Percentiles rank a stretch among this genome's conserved stretches.
Evolutionary conservation across 1,140 invertebrate species (phyloP).

Genomic region (Euwallacea fornicatus): DNA sequence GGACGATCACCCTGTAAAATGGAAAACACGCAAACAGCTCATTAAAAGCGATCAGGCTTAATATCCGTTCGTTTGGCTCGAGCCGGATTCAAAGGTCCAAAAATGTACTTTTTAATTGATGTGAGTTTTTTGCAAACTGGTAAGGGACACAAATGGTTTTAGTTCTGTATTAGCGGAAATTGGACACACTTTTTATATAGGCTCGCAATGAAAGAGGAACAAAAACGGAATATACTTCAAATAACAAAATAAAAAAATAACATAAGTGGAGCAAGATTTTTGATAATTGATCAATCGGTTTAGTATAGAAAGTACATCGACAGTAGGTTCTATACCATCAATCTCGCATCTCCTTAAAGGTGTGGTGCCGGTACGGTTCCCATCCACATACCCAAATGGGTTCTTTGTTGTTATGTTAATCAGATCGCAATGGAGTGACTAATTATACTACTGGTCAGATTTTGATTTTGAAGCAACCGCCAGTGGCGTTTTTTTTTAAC

Average conservation of each 20-base stretch:
- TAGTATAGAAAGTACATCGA: too few relatives aligned
- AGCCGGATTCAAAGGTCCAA: slow-evolving; percentile 30
- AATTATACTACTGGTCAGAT: slow-evolving; percentile 28
- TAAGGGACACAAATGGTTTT: neutral
- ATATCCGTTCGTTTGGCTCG: slow-evolving; percentile 29
- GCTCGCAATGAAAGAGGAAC: too few relatives aligned
- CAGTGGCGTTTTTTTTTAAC: slow-evolving; percentile 9
- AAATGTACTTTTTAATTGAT: slow-evolving; percentile 32
- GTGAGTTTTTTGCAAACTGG: slow-evolving; percentile 15
- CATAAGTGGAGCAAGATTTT: too few relatives aligned
- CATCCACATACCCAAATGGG: slow-evolving; percentile 30
- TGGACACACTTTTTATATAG: too few relatives aligned
- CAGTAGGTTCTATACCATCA: slow-evolving; percentile 3
- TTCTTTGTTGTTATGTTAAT: slow-evolving; percentile 35
- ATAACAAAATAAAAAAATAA: too few relatives aligned
- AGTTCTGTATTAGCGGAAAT: neutral
- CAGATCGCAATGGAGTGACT: slow-evolving; percentile 30
- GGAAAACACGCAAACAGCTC: slow-evolving; percentile 14
- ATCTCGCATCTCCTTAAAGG: slow-evolving; percentile 22
- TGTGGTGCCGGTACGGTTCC: slow-evolving; percentile 33
- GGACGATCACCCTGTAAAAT: slow-evolving; percentile 7
- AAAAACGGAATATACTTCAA: too few relatives aligned
- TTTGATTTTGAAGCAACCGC: slow-evolving; percentile 14
- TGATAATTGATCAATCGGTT: too few relatives aligned
- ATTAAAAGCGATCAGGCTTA: slow-evolving; percentile 15